Conservation (phyloP, 2,797 vertebrate genomes). For the Pipistrellus pygmaeus region DNA sequence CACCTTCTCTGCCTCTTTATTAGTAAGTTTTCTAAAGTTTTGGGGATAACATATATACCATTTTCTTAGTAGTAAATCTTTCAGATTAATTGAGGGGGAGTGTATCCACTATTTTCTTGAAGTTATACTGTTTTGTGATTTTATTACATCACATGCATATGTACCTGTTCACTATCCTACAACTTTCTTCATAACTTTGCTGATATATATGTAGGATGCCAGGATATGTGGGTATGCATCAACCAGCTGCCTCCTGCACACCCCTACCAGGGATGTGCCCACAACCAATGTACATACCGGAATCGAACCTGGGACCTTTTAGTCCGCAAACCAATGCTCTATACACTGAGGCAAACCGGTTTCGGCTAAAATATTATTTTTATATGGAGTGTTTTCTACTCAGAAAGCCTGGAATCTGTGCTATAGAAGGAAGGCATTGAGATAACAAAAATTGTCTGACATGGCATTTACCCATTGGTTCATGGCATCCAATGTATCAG, state of each 20-base stretch:
- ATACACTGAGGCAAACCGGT: too few species aligned
- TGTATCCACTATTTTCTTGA: not conserved
- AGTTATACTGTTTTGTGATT: not conserved
- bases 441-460: not conserved
- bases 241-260: too few species aligned
- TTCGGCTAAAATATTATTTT: not conserved
- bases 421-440: not conserved
- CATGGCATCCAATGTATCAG: not conserved
- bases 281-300: too few species aligned
- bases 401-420: not conserved
- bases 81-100: not conserved
- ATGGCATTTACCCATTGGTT: not conserved
- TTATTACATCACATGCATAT: not conserved
- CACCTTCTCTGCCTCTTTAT: not conserved
- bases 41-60: not conserved
- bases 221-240: not conserved
- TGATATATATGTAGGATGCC: not conserved
- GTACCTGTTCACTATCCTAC: not conserved
- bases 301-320: too few species aligned
- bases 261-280: too few species aligned
- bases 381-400: not conserved
- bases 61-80: conserved; percentile 28
- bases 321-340: too few species aligned
- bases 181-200: not conserved
- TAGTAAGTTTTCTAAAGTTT: conserved; percentile 11